Evolutionary conservation across 2,888 invertebrate species (phyloP).

Genomic region (Formica aserva): DNA sequence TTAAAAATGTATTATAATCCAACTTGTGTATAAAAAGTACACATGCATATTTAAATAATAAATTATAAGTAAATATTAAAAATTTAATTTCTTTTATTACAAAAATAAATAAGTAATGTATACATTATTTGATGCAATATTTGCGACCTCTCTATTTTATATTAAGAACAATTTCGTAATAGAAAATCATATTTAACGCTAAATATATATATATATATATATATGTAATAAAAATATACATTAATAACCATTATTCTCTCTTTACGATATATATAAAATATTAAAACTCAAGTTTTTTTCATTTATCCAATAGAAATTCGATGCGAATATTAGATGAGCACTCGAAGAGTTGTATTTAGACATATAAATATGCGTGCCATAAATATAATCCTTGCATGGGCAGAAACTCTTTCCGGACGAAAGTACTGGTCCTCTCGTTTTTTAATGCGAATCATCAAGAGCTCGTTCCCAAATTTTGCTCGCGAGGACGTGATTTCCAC

Average conservation of each 20-base stretch:
- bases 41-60: background rate
- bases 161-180: background rate
- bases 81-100: background rate
- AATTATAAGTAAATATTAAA: too few species aligned
- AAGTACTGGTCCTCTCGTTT: conserved; percentile 14
- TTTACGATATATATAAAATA: background rate
- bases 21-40: background rate
- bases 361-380: background rate
- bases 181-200: background rate
- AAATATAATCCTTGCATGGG: background rate
- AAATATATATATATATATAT: background rate
- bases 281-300: background rate
- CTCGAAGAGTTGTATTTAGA: background rate
- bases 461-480: conserved; percentile 25
- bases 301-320: conserved; percentile 3
- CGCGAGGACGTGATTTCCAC: conserved; percentile 30
- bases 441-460: conserved; percentile 15
- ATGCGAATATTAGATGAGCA: background rate
- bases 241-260: background rate
- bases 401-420: conserved; percentile 8
- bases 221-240: background rate
- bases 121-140: background rate
- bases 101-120: background rate
- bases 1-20: background rate
- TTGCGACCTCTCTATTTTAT: background rate